Base-by-base conservation (phyloP, 2,888 invertebrate species). In the Sarcophaga subvicina region DNA sequence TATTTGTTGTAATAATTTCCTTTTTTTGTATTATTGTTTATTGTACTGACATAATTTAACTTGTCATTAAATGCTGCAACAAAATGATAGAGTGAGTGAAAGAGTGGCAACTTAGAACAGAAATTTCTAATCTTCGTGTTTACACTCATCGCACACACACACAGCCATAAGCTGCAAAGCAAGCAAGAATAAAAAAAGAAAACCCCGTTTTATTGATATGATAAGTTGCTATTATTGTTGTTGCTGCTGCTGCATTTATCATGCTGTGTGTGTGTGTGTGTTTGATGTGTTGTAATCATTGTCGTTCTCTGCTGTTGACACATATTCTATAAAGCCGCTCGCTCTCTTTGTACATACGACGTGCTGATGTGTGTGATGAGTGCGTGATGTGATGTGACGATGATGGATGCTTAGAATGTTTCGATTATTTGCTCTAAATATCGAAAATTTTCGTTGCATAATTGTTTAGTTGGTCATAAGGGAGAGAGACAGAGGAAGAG, bases 401-500 rank as follows among this genome's bases (percentile, higher is more conserved):
- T 72, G 66, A 85, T 81, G 77, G 73, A 79, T 81, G 80, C 71
- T 79, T 79, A 69, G 80, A 60, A 69, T 79, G 75, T 22, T 64
- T 75, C 8, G 78, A 85, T 80, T 82, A 85, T 85, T 78, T 82
- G 82, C 82, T 78, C 77, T 72, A 82, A 82, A 71, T 60, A 85
- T 79, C 75, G 63, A 62, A 70, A 78, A 12, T 14, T 54, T 78
- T 83, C 66, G 63, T 78, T 83, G 78, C 78, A 72, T 54, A 78
- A 78, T 78, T 72, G 78, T 59, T 14, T 14, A 54, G 54, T 17
- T 14, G 4, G 37, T 0, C 37, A 37, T 37, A 37, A 37, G 37
- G 37, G 37, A 37, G 37, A 37, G 37, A 10, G 3, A 37, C 1
- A 37, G 37, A 37, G 37, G 1, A 1, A 37, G 37, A 37, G 37